Evolutionary conservation across 2,888 invertebrate species (phyloP).

Genomic region (Tetheella fluctuosa): DNA sequence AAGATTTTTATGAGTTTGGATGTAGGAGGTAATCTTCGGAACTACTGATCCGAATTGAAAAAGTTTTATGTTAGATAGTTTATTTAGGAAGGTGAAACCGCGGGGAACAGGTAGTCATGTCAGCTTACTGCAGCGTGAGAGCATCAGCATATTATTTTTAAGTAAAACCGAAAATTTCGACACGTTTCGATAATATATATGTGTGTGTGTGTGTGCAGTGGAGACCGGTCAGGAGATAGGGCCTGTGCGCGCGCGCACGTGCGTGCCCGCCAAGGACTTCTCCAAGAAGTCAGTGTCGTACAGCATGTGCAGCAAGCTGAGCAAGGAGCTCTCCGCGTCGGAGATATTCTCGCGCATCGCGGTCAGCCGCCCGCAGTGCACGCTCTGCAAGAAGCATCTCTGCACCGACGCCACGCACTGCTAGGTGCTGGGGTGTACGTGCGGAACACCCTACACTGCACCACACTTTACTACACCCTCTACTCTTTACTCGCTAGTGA

Average conservation of each 20-base stretch:
- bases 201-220: conserved; percentile 48
- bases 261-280: conserved; percentile 77
- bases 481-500: not conserved
- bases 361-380: conserved; percentile 71
- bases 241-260: conserved; percentile 76
- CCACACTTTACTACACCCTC: not conserved
- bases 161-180: no score
- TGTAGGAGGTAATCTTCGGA: no score
- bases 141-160: no score
- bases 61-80: no score
- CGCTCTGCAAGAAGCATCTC: conserved; percentile 73
- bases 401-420: conserved; percentile 72
- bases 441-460: not conserved
- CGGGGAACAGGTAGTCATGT: no score
- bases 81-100: no score
- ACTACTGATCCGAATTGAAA: no score
- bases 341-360: conserved; percentile 77
- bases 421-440: no score
- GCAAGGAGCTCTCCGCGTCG: conserved; percentile 74
- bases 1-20: no score
- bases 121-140: no score
- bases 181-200: no score
- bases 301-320: conserved; percentile 75
- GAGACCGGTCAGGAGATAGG: conserved; percentile 78
- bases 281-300: conserved; percentile 76